A percentile compares a stretch with the other conserved stretches of the same genome.
Conservation (phyloP, 2,797 vertebrate species). For the Luscinia megarhynchos region DNA sequence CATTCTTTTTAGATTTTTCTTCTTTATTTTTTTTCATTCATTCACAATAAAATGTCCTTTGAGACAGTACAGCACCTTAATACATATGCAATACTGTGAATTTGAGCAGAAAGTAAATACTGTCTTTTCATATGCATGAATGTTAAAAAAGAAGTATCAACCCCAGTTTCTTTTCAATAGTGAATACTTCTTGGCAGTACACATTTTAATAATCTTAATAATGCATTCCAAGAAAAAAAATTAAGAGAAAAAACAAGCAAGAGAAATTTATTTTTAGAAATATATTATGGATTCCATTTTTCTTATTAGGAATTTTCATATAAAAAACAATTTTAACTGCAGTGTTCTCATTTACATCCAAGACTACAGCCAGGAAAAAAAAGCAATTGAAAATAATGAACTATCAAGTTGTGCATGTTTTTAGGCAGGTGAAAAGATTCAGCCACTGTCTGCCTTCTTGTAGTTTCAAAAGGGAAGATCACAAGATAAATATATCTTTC, state of each 20-base stretch:
- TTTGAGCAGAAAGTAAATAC: not conserved
- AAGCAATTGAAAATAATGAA: not conserved
- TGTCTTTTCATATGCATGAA: not conserved
- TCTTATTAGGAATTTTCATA: not conserved
- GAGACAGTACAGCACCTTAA: not conserved
- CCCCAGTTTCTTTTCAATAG: not conserved
- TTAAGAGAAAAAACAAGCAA: not conserved
- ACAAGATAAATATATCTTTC: not conserved
- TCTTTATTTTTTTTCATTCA: not conserved
- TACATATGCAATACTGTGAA: not conserved
- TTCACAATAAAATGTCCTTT: not conserved
- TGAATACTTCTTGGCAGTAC: not conserved
- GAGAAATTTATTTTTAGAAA: not conserved
- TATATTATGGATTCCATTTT: not conserved
- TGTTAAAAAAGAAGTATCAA: not conserved
- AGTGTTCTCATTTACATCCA: not conserved
- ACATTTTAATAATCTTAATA: not conserved
- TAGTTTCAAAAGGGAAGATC: not conserved
- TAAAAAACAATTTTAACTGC: not conserved
- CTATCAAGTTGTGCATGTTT: not conserved
- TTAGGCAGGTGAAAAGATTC: not conserved
- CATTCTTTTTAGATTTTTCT: not conserved
- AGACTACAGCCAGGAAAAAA: not conserved
- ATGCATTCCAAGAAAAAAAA: not conserved
- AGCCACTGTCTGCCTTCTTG: fast-evolving